Evolutionary conservation across 2,113 vertebrate genomes (phyloP).

Genomic region (Menidia beryllina): DNA sequence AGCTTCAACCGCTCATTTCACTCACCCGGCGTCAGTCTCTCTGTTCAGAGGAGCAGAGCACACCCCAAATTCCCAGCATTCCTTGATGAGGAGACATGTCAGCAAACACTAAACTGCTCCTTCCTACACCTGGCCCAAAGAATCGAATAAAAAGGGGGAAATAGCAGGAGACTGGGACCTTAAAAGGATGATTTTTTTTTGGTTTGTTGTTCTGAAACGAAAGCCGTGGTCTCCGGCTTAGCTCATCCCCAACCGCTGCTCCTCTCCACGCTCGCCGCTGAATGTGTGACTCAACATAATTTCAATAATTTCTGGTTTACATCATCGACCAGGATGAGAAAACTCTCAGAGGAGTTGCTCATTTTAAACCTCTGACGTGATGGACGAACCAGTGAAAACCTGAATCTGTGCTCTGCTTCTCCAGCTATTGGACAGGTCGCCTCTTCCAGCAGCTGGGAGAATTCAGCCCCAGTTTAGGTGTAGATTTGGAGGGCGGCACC

Average conservation of each 20-base stretch:
- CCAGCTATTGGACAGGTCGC: neutral
- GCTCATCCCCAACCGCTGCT: conserved; percentile 4
- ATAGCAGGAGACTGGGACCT: too few species aligned
- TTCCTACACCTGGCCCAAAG: conserved; percentile 27
- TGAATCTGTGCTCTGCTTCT: neutral
- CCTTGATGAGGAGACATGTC: conserved; percentile 16
- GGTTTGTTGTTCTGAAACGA: too few species aligned
- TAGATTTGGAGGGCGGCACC: neutral
- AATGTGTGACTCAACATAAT: conserved; percentile 35
- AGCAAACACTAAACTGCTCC: conserved; percentile 30
- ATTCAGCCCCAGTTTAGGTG: neutral
- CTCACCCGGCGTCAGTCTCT: conserved; percentile 30
- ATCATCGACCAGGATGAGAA: neutral
- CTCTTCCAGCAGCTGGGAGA: neutral
- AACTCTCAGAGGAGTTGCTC: too few species aligned
- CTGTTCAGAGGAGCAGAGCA: conserved; percentile 19
- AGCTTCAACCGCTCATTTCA: too few species aligned
- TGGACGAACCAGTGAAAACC: neutral
- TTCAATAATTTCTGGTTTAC: neutral
- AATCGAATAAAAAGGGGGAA: too few species aligned
- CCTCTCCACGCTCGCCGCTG: neutral
- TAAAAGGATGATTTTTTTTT: too few species aligned
- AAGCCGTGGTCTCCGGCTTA: too few species aligned
- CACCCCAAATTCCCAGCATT: conserved; percentile 59
- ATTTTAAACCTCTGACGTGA: neutral